Evolutionary conservation across 2,113 vertebrate genomes (phyloP).

Genomic region (Gasterosteus nipponicus): DNA sequence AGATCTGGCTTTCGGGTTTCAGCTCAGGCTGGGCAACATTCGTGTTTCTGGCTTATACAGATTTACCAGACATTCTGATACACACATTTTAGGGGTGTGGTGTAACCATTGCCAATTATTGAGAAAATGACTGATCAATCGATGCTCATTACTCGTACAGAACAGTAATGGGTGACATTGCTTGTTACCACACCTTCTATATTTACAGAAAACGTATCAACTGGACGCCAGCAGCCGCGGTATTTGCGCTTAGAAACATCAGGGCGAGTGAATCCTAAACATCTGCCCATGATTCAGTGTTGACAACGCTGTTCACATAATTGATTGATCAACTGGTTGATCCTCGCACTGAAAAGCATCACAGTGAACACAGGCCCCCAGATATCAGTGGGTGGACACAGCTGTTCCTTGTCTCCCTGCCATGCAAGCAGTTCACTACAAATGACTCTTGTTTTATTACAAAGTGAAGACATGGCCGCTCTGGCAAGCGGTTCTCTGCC

Average conservation of each 20-base stretch:
- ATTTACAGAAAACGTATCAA: neutral
- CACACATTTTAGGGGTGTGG: neutral
- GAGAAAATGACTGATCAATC: neutral
- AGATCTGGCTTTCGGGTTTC: slow-evolving; percentile 12
- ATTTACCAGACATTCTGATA: neutral
- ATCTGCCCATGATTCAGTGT: slow-evolving; percentile 9
- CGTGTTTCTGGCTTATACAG: neutral
- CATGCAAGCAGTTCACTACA: slow-evolving; percentile 40
- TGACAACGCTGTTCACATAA: slow-evolving; percentile 20
- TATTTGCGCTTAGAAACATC: neutral
- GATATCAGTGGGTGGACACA: slow-evolving; percentile 11
- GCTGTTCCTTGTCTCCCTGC: slow-evolving; percentile 24
- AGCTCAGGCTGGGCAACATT: neutral
- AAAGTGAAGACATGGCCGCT: slow-evolving; percentile 45
- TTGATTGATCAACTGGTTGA: slow-evolving; percentile 24
- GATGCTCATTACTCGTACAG: neutral
- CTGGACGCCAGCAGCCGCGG: neutral
- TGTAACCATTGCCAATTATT: neutral
- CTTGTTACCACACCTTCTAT: neutral
- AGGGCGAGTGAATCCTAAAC: neutral
- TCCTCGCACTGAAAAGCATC: neutral
- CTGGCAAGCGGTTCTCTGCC: slow-evolving; percentile 29
- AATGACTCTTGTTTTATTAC: slow-evolving; percentile 47
- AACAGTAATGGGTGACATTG: neutral
- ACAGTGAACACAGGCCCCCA: neutral